Base-by-base conservation (phyloP, 2,888 invertebrate genomes). In the Cyrtodaria siliqua region DNA sequence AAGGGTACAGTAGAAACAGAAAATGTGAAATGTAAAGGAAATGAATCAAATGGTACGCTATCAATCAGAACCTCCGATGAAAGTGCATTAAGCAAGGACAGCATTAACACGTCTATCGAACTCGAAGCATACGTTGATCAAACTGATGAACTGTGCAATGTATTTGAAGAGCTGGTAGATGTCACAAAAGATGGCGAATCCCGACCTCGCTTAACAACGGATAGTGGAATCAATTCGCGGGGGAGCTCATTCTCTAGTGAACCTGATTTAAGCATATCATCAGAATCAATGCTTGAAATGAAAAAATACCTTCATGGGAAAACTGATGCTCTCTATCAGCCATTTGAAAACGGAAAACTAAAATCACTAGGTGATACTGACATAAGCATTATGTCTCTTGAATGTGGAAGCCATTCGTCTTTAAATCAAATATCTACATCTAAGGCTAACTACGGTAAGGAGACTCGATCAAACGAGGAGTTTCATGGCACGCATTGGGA, bases 201-300 rank as follows among this genome's bases (percentile, higher is more conserved):
- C 3, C 50, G 49, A 24, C 63, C 72, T 2, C 56, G 79, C 18
- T 49, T 59, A 53, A 67, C 79, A 20, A 66, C 70, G 14, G 79
- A 79, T 26, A 79, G 79, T 44, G 79, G 79, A 9, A 67, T 79
- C n/a, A 67, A 66, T 14, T 74, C 74, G 14, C 61, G 73, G 20
- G 70, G 74, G 14, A 79, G 79, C 44, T 79, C 79, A 16, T 63
- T 74, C 14, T 79, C 79, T 20, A 79, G 79, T 49, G 79, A 79
- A 8, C 50, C 74, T 14, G 79, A 79, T 38, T 20, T 67, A 16
- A 62, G 49, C 20, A 66, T 79, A 24, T 49, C 27, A 1, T 47
- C 62, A 23, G 70, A 64, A 33, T 55, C 69, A 6, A 67, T 70
- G 20, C 60, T 60, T 59, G 74, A 70, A 63, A 79, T 70, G 66